Evolutionary conservation across 2,113 vertebrate genomes (phyloP), one percentile per base, ranked within the genome.

Genomic region (Mobula birostris): DNA sequence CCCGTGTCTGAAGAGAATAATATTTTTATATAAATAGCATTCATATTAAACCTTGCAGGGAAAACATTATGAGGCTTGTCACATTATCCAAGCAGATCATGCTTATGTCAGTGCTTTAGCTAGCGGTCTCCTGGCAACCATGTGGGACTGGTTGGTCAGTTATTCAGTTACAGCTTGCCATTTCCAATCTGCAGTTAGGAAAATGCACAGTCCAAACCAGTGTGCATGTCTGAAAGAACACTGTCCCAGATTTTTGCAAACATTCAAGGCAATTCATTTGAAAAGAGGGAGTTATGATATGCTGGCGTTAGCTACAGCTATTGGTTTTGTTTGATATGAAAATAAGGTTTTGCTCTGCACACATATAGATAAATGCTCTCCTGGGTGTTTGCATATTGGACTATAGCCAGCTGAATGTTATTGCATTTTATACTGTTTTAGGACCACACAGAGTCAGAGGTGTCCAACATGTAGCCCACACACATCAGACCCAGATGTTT

Each of bases 41-140:
- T 90, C 61, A 88, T 88, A 66, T 88, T 66, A 32, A 88, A 66
- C 11, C 12, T 90, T 7, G 15, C 61, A 90, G 63, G 85, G 61
- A 32, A 66, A 90, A 66, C 63, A 90, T 90, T 15, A 29, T 14
- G 85, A 88, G 85, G 61, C 85, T 66, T 5, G 61, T 90, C 85
- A 90, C n/a, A n/a, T 90, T 90, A 90, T 66, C 14, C 61, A 68
- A 66, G 61, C 85, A 66, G 85, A 68, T n/a, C 32, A 17, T 90
- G 14, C 85, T 90, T 90, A 90, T 90, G 58, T 90, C 85, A 90
- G 85, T 66, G 85, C 29, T 90, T 90, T n/a, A 32, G 61, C 85
- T 63, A 66, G 85, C 85, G 32, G 85, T 90, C n/a, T 90, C 85
- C 85, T 90, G 85, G 85, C 85, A 90, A 90, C 85, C 85, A 90